Percentiles rank a stretch among this genome's conserved stretches.
Evolutionary conservation across 2,113 vertebrate species (phyloP).

Genomic region (Lasiurus borealis): DNA sequence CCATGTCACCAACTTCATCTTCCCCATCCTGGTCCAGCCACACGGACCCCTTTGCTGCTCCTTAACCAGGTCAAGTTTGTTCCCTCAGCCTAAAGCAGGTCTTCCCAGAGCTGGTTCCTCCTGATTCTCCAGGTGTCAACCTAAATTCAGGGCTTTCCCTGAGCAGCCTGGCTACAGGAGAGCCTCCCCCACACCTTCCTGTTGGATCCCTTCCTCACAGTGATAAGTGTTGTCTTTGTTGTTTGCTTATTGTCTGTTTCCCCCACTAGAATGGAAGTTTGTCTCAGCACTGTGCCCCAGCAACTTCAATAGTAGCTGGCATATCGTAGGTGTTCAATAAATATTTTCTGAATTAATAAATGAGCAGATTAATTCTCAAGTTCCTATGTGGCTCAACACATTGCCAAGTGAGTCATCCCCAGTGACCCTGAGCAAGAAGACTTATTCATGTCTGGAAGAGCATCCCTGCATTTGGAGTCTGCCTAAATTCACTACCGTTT

Average conservation of each 20-base stretch:
- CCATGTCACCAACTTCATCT: not conserved
- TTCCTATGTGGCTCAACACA: not conserved
- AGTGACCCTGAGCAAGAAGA: conserved; percentile 4
- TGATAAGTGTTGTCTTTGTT: not conserved
- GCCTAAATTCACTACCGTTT: not conserved
- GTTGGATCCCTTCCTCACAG: not conserved
- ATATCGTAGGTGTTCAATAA: not conserved
- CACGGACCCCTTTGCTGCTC: not conserved
- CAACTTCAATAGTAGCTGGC: not conserved
- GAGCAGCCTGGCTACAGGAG: not conserved
- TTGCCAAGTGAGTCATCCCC: conserved; percentile 46
- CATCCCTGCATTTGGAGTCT: not conserved
- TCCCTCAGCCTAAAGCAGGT: not conserved
- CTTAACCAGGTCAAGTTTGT: not conserved
- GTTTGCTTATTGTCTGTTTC: not conserved
- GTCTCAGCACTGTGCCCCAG: not conserved
- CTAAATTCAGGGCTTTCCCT: not conserved
- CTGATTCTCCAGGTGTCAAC: not conserved
- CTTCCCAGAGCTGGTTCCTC: not conserved
- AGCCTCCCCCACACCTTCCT: not conserved
- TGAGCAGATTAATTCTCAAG: not conserved
- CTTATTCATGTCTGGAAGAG: conserved; percentile 63
- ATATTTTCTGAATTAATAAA: conserved; percentile 47
- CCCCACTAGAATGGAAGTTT: too few relatives aligned
- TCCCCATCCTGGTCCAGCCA: not conserved